Percentiles rank a stretch among this genome's conserved stretches.
Evolutionary conservation across 2,113 vertebrate genomes (phyloP).

Genomic region (Numenius arquata): DNA sequence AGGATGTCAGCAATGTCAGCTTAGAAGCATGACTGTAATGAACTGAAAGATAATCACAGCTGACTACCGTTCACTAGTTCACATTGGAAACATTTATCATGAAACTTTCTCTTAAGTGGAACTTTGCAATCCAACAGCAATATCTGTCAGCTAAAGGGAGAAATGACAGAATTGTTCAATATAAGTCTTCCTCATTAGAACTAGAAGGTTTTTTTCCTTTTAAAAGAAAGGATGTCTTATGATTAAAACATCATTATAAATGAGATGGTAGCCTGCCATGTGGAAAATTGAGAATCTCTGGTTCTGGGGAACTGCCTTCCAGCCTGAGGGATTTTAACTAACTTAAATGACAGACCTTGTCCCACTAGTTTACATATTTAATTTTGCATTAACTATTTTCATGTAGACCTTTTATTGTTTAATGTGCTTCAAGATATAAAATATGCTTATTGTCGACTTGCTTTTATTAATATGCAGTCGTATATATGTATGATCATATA

Average conservation of each 20-base stretch:
- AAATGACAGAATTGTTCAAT: not conserved
- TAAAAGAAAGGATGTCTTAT: constrained; percentile 16
- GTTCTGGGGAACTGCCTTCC: constrained; percentile 23
- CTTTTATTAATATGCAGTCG: not conserved
- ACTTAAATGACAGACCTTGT: not conserved
- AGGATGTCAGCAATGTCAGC: not conserved
- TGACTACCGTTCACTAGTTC: not conserved
- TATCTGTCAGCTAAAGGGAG: not conserved
- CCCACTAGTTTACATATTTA: constrained; percentile 21
- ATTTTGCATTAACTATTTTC: constrained; percentile 15
- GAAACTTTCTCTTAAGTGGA: constrained; percentile 34
- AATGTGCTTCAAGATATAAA: not conserved
- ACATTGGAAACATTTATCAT: constrained; percentile 2
- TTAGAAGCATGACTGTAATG: not conserved
- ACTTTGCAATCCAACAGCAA: constrained; percentile 31
- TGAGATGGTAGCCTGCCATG: constrained; percentile 28
- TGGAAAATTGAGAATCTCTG: constrained; percentile 54
- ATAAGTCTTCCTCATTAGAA: constrained; percentile 12
- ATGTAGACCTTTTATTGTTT: not conserved
- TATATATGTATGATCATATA: not conserved
- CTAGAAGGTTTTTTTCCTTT: not conserved
- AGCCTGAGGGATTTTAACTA: constrained; percentile 1
- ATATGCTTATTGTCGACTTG: not conserved
- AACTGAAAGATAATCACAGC: constrained; percentile 13
- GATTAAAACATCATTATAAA: constrained; percentile 67